Evolutionary conservation across 2,113 vertebrate genomes (phyloP), one percentile per base, ranked within the genome.

Genomic region (Cebidichthys violaceus): DNA sequence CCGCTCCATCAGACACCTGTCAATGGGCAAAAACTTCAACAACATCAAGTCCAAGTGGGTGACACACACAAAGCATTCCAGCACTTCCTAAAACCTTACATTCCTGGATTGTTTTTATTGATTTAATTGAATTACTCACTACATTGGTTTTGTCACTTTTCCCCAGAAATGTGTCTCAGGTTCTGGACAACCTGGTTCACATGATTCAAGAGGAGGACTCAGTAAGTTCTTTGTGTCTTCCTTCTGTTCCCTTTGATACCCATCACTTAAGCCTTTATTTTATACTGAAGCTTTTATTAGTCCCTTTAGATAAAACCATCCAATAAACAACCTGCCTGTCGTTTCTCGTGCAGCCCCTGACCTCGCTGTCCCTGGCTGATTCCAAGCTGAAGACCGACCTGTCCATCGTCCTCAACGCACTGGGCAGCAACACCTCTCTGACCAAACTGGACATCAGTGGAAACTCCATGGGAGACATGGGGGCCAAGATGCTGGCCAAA

Each of bases 171-270:
- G 95, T 99, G 86, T 95, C 96, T 73, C 96, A 95, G 55, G 97
- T 99, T 71, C 94, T 99, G 94, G 96, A 97, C 94, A 97, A 96
- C 91, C 95, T 99, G 92, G 97, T 99, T 57, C 97, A 97, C 89
- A 96, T 99, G 98, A 98, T 99, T 85, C 98, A 99, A 86, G 98
- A 99, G 73, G 98, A 99, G 81, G 98, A 99, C 22, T 99, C 97
- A 4, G 98, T 99, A 93, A 97, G 98, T 81, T 59, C 3, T 43
- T 5, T 57, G 35, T 20, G n/a, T 41, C 50, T 27, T 43, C n/a
- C 33, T 33, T 33, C 33, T 33, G 33, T 31, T n/a, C 17, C 17
- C 4, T 6, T 37, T 10, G 0, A 33, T 45, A 4, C 37, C 0
- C 15, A 6, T 31, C 17, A 54, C 6, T 29, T 10, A 1, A 43